Percentiles rank a stretch among this genome's conserved stretches.
These are phyloP conservation scores for Callaeas wilsoni DNA, from an alignment of 2,113 vertebrate species.

Conservation along the genomic window DNA sequence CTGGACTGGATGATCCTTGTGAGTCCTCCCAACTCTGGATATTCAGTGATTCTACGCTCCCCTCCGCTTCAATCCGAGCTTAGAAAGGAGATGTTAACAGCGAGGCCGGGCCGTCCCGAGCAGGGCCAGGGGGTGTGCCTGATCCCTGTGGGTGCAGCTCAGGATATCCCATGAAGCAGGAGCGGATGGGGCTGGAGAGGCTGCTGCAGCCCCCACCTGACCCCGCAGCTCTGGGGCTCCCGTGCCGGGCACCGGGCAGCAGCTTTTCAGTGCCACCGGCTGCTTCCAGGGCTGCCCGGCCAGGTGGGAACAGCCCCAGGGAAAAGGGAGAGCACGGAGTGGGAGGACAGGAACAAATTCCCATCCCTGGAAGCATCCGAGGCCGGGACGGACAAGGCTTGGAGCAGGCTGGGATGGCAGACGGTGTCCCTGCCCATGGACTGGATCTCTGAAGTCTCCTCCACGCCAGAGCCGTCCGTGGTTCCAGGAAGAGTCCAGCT, in stretches of 20 bases:
- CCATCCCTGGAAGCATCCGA: background rate
- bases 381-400: background rate
- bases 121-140: background rate
- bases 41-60: no score
- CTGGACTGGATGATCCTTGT: no score
- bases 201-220: background rate
- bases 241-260: background rate
- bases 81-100: rapidly evolving
- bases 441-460: background rate
- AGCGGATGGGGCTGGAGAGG: background rate
- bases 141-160: background rate
- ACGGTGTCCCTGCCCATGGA: background rate
- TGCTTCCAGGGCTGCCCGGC: background rate
- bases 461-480: background rate
- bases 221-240: background rate
- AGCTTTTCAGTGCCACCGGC: background rate
- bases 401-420: background rate
- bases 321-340: background rate
- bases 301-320: rapidly evolving
- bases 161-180: background rate
- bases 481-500: background rate
- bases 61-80: rapidly evolving
- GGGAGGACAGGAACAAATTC: background rate
- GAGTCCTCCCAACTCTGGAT: no score
- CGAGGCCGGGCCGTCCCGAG: background rate